Percentiles rank a stretch among this genome's conserved stretches.
Conservation (phyloP, 2,113 vertebrate species). For the Pollachius pollachius region DNA sequence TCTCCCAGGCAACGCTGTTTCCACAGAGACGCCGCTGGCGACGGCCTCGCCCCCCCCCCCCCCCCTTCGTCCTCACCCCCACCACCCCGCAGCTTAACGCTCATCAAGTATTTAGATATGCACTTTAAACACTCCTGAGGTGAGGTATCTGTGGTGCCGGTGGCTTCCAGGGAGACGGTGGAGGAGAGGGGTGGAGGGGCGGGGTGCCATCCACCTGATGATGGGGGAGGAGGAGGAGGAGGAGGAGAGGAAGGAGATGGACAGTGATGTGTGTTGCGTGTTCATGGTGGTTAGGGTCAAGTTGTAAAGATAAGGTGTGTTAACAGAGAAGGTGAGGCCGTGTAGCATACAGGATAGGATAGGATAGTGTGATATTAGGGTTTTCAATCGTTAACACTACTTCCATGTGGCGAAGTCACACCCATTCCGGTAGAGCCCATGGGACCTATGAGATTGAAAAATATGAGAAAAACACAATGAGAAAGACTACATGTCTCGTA, state of each 20-base stretch:
- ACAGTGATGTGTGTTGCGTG: background rate
- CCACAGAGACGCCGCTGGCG: background rate
- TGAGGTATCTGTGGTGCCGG: background rate
- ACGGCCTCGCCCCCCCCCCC: background rate
- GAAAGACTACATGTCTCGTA: too few species aligned
- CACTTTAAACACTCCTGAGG: background rate
- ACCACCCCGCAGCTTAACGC: background rate
- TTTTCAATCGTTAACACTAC: too few species aligned
- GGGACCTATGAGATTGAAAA: too few species aligned
- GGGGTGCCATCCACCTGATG: background rate
- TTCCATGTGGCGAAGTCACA: too few species aligned
- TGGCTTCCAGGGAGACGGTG: background rate
- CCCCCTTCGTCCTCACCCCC: background rate
- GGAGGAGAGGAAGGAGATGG: constrained; percentile 1
- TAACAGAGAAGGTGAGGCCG: too few species aligned
- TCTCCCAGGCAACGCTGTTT: background rate
- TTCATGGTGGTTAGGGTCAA: too few species aligned
- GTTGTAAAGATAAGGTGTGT: too few species aligned
- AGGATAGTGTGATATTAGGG: too few species aligned
- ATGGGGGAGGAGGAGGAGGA: background rate
- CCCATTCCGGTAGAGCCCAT: too few species aligned
- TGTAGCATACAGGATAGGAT: too few species aligned
- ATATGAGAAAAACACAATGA: too few species aligned
- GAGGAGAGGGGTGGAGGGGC: background rate
- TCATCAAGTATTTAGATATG: background rate